Evolutionary conservation across 1,140 invertebrate species (phyloP), one percentile per base, ranked within the genome.

Genomic region (Oreohelix idahoensis): DNA sequence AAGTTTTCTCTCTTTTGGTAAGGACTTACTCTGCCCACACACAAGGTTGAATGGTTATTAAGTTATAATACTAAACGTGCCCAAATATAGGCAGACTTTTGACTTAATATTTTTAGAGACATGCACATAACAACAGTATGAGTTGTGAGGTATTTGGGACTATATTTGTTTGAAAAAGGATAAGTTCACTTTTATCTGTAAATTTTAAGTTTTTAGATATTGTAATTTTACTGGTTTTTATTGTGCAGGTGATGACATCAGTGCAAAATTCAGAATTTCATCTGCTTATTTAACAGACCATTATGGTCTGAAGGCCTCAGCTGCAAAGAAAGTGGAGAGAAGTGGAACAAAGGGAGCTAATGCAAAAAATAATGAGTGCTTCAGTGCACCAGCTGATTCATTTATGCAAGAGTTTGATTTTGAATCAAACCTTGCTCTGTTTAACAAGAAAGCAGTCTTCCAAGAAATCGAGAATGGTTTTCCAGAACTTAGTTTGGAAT

Each of bases 391-490:
- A 11, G 93, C 94, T 42, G 94, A 95, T 85, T 93, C 94, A 79
- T 94, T 93, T 42, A 87, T 92, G 84, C 94, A 96, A 89, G 95
- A 96, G 88, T 98, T 98, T 94, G 97, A 98, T 94, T 98, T 98
- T 94, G 97, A 98, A 91, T 97, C 96, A 83, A 98, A 98, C 94
- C 93, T 98, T 29, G 96, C 96, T 15, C 92, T 98, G 38, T 98
- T 98, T 93, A 96, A 98, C 92, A 98, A 98, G 93, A 92, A 94
- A 87, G 93, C 93, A 78, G 90, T 93, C 53, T 96, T 95, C 94
- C 95, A 96, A 88, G 94, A 96, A 92, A 95, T 96, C 82, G 95
- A 96, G 79, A 89, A 86, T 85, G 71, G 83, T 29, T 79, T 87
- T 29, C 86, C 86, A 26, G 87, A 87, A 58, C 42, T 86, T 10